Evolutionary conservation across 2,888 invertebrate genomes (phyloP).

Genomic region (Eupeodes latifasciatus): DNA sequence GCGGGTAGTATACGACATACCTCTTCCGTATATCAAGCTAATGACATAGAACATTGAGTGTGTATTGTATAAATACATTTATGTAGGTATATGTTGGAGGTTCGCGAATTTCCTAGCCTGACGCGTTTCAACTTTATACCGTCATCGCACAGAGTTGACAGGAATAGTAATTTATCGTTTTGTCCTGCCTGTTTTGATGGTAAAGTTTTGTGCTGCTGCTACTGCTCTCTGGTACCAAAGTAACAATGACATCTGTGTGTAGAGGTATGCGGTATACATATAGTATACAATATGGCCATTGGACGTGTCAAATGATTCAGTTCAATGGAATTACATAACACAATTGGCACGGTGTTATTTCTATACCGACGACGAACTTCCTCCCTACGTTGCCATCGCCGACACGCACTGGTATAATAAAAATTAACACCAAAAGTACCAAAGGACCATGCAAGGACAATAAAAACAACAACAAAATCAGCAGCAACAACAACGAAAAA

Average conservation of each 20-base stretch:
- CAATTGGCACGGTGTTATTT: constrained; percentile 15
- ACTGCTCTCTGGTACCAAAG: not conserved
- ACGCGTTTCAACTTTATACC: constrained; percentile 58
- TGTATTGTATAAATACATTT: not conserved
- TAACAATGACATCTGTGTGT: not conserved
- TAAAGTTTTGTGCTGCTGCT: constrained; percentile 42
- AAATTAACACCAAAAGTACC: constrained; percentile 49
- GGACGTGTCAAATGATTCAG: constrained; percentile 67
- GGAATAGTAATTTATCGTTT: constrained; percentile 66
- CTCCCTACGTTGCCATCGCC: too few species aligned
- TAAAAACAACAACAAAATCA: not conserved
- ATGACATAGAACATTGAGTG: constrained; percentile 28
- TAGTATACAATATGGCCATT: constrained; percentile 24
- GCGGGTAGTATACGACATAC: not conserved
- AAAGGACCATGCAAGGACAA: not conserved
- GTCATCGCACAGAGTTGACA: constrained; percentile 48
- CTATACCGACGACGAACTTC: not conserved
- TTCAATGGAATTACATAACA: constrained; percentile 61
- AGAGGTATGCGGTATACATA: too few species aligned
- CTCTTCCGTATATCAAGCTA: constrained; percentile 21
- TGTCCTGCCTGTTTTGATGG: constrained; percentile 9
- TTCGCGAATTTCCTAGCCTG: constrained; percentile 41
- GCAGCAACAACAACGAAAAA: constrained; percentile 15
- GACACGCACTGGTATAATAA: constrained; percentile 50
- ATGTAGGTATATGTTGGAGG: not conserved